Percentiles rank a stretch among this genome's conserved stretches.
These are phyloP conservation scores for Herpetotheres cachinnans DNA, from an alignment of 2,113 vertebrate species.

Conservation along the genomic window DNA sequence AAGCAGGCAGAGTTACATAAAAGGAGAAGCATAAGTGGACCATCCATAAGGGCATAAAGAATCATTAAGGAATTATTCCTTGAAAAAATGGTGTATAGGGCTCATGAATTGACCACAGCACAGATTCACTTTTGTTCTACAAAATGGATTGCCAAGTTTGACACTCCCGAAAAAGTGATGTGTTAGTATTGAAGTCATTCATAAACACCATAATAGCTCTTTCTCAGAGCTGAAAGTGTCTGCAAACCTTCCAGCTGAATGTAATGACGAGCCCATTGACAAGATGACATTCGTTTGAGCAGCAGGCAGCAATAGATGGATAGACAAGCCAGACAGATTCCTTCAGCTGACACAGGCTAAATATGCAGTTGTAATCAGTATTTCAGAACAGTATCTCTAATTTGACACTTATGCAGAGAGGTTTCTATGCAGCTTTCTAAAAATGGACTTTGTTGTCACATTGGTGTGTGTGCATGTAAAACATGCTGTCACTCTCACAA, in stretches of 20 bases:
- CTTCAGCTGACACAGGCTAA: slow-evolving; percentile 53
- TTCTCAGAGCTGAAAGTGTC: slow-evolving; percentile 42
- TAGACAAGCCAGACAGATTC: slow-evolving; percentile 57
- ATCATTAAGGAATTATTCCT: neutral
- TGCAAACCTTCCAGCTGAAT: slow-evolving; percentile 47
- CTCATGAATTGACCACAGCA: neutral
- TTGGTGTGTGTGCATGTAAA: slow-evolving; percentile 7
- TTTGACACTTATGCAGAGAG: slow-evolving; percentile 46
- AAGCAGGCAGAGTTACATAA: neutral
- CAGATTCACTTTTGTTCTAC: slow-evolving; percentile 13
- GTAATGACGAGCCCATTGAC: slow-evolving; percentile 57
- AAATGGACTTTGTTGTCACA: slow-evolving; percentile 37
- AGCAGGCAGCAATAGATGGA: slow-evolving; percentile 45
- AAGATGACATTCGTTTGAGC: slow-evolving; percentile 53
- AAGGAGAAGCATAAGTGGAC: neutral
- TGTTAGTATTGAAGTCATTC: slow-evolving; percentile 38
- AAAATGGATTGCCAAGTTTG: slow-evolving; percentile 38
- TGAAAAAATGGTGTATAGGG: neutral
- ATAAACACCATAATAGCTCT: slow-evolving; percentile 24
- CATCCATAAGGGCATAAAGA: neutral
- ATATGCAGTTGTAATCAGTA: slow-evolving; percentile 59
- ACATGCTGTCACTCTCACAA: slow-evolving; percentile 56
- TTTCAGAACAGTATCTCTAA: slow-evolving; percentile 37
- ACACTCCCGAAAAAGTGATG: neutral
- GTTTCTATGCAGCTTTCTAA: slow-evolving; percentile 12